Base-by-base conservation (phyloP, 2,797 vertebrate species). In the Valencia hispanica region DNA sequence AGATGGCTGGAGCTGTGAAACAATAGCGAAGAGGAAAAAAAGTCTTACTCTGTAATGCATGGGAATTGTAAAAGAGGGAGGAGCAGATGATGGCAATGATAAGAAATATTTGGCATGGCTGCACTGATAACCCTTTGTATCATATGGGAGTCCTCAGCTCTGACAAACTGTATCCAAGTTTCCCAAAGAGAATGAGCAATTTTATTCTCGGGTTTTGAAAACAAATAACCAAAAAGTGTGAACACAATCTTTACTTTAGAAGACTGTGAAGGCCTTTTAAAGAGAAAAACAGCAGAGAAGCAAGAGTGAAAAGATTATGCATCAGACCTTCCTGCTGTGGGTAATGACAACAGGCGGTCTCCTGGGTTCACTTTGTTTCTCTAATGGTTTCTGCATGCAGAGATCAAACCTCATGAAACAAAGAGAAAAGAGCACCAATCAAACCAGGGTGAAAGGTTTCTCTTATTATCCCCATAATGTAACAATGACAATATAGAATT, bases 1-100 rank as follows among this genome's bases (percentile, higher is more conserved):
- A 85, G 72, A 79, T 34, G 72, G 82, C 78, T 79, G 74, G 70
- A 85, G 75, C 74, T 30, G 63, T 17, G 63, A 74, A 76, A 68
- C 41, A 75, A 4, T 74, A 69, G 69, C 72, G 73, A 61, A 77
- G 59, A 68, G 43, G 57, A 65, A 45, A 8, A 30, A 32, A 59
- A 0, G 43, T 61, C 68, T 82, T 9, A 1, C 77, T 82, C 30
- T 20, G 55, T 76, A 57, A 4, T 50, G 47, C 27, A 77, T 65
- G 18, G 25, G 68, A 55, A 72, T 68, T 7, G 1, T 68, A 70
- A 53, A 72, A 51, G 32, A 79, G 57, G 32, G 41, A 12, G 30
- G 0, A 2, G 36, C 77, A 82, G 74, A 84, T 79, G 74, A 85
- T 59, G 53, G 15, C 27, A 50, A 68, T 61, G 59, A 65, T 77